Evolutionary conservation across 2,888 invertebrate genomes (phyloP), one percentile per base, ranked within the genome.

Genomic region (Chloroclystis v-ata): DNA sequence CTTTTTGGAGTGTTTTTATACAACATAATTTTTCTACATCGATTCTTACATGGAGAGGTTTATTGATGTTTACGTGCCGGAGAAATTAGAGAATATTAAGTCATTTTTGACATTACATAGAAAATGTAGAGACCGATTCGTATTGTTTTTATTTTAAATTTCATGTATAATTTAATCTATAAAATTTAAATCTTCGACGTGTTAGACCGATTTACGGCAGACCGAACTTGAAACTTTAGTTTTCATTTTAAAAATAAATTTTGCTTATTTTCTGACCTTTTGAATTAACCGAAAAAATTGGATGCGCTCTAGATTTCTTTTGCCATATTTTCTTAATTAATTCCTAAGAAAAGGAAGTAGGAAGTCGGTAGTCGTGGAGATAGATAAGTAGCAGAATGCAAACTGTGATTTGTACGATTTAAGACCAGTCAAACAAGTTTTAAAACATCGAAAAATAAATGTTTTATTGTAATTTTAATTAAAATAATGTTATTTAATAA

Each of bases 361-460:
- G 65, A 69, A 78, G 75, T 75, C 77, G 75, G 71, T 83, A 82
- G 85, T 76, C 72, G 80, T 72, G 82, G 76, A 72, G 83, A 75
- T 85, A 85, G 77, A 68, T 85, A 79, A 79, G 76, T 84, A 85
- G 81, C 62, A 73, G 83, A 85, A 85, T 83, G 83, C 81, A 82
- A 82, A 83, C 85, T 86, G 86, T 86, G 87, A 87, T 87, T 82
- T 74, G 83, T 87, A 85, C 72, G 83, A 82, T 82, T 41, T 87
- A 87, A 86, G 86, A 86, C 82, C 87, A 85, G 85, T 86, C 85
- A 85, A 72, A 83, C 82, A 80, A 85, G 82, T 82, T 85, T 82
- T 80, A 86, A 78, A 82, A 88, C 88, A 89, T 88, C 88, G 88
- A 88, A 83, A 70, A 59, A 75, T 52, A 76, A 82, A 80, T 76